phyloP scores from a whole-genome alignment of 1,140 invertebrate genomes.

The Bombus superbus region DNA sequence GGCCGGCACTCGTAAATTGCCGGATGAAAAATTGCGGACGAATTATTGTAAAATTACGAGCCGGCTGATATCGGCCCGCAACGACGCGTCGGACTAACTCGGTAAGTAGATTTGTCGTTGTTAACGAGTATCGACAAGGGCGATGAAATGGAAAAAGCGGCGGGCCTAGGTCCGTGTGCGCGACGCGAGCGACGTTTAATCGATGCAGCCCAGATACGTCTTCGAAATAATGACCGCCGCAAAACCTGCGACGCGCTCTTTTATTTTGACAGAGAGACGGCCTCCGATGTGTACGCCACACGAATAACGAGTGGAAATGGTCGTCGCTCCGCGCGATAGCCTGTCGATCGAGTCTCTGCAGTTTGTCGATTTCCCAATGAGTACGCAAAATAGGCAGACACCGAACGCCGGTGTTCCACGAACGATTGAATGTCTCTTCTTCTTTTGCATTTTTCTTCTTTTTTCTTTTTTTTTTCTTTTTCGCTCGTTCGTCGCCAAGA shows the following conservation, averaged over 20 bases:
- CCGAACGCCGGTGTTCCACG: neutral
- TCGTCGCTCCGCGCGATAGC: neutral
- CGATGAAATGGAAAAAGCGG: conserved; percentile 8
- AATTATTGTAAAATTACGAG: conserved; percentile 67
- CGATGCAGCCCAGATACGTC: neutral
- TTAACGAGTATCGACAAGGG: conserved; percentile 41
- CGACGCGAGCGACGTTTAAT: neutral
- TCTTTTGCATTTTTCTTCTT: neutral
- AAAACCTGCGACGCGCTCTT: neutral
- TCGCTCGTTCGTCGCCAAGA: neutral
- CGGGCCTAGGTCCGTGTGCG: no score
- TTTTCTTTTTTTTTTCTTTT: neutral
- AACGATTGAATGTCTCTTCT: neutral
- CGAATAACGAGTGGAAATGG: neutral
- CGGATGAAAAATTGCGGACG: conserved; percentile 60
- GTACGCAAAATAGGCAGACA: neutral
- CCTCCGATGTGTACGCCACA: neutral
- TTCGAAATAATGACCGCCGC: conserved; percentile 21
- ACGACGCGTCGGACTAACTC: conserved; percentile 24
- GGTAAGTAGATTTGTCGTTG: conserved; percentile 34
- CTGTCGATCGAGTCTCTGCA: neutral
- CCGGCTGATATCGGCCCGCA: conserved; percentile 1
- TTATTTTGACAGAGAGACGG: neutral
- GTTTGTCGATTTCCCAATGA: neutral
- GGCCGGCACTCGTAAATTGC: conserved; percentile 59